phyloP scores from a whole-genome alignment of 1,140 invertebrate genomes.

The Monochamus saltuarius region DNA sequence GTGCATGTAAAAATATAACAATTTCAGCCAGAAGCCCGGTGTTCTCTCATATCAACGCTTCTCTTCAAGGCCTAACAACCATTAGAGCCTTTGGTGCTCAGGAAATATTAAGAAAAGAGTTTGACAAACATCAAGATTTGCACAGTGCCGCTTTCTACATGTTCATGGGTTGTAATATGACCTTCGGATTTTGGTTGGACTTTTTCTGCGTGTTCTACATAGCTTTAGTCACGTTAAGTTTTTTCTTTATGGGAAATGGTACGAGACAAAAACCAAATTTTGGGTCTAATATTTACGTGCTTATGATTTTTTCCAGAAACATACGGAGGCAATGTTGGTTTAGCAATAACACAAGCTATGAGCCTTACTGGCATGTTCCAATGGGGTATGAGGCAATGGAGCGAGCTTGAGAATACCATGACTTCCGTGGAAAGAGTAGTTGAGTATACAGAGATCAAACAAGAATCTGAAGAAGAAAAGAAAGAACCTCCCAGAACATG shows the following conservation, averaged over 20 bases:
- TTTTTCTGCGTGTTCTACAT: constrained; percentile 75
- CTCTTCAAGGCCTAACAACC: constrained; percentile 84
- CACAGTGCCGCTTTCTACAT: constrained; percentile 69
- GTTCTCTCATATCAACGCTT: constrained; percentile 85
- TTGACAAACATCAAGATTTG: constrained; percentile 55
- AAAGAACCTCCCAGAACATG: constrained; percentile 60
- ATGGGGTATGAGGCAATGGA: constrained; percentile 74
- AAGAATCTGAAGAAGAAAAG: constrained; percentile 27
- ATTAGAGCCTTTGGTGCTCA: constrained; percentile 84
- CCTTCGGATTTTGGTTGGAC: constrained; percentile 79
- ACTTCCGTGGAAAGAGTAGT: constrained; percentile 65
- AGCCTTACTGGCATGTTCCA: constrained; percentile 66
- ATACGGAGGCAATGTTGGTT: constrained; percentile 58
- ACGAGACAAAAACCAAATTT: too few relatives aligned
- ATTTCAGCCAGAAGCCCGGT: constrained; percentile 73
- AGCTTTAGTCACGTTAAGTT: constrained; percentile 66
- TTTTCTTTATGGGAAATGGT: constrained; percentile 64
- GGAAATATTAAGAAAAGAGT: constrained; percentile 56
- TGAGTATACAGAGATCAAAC: constrained; percentile 43
- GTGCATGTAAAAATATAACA: neutral
- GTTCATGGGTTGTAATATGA: constrained; percentile 62
- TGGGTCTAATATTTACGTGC: too few relatives aligned
- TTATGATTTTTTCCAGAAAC: constrained; percentile 53
- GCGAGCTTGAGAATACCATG: constrained; percentile 70
- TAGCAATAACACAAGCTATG: constrained; percentile 59